These are phyloP conservation scores for Thymelicus lineola DNA, from an alignment of 2,888 invertebrate genomes.

Conservation along the genomic window DNA sequence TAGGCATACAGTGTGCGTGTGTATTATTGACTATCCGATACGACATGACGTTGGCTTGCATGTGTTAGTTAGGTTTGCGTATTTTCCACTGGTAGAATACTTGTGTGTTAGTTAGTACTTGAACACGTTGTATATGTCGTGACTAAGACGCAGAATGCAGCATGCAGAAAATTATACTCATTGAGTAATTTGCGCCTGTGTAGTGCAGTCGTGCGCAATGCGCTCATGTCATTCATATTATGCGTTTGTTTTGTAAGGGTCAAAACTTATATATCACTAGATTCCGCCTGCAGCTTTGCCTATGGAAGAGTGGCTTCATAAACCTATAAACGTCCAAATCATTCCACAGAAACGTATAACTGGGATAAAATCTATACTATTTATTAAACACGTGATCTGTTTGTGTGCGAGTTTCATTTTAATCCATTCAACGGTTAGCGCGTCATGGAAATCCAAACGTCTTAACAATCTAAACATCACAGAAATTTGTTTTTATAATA, in stretches of 20 bases:
- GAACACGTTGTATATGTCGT: slow-evolving; percentile 27
- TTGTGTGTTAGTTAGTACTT: slow-evolving; percentile 48
- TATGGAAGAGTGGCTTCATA: too few relatives aligned
- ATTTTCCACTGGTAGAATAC: slow-evolving; percentile 56
- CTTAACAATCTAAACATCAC: too few relatives aligned
- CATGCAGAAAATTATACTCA: slow-evolving; percentile 32
- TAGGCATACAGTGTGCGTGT: slow-evolving; percentile 56
- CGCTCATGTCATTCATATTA: neutral
- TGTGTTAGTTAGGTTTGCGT: slow-evolving; percentile 53
- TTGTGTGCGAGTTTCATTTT: too few relatives aligned
- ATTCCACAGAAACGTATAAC: too few relatives aligned
- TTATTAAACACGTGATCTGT: too few relatives aligned
- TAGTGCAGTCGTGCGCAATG: slow-evolving; percentile 1
- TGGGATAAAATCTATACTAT: too few relatives aligned
- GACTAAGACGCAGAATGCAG: slow-evolving; percentile 25
- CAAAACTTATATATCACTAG: neutral
- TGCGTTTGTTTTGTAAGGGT: neutral
- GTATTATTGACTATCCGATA: slow-evolving; percentile 49
- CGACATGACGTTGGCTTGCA: slow-evolving; percentile 59
- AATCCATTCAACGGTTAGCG: neutral
- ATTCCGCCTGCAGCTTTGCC: too few relatives aligned
- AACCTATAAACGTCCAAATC: too few relatives aligned
- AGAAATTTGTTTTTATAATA: too few relatives aligned
- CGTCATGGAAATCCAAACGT: neutral
- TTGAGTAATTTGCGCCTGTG: slow-evolving; percentile 26